Conservation (phyloP, 2,797 vertebrate species). For the Pseudochirops cupreus region DNA sequence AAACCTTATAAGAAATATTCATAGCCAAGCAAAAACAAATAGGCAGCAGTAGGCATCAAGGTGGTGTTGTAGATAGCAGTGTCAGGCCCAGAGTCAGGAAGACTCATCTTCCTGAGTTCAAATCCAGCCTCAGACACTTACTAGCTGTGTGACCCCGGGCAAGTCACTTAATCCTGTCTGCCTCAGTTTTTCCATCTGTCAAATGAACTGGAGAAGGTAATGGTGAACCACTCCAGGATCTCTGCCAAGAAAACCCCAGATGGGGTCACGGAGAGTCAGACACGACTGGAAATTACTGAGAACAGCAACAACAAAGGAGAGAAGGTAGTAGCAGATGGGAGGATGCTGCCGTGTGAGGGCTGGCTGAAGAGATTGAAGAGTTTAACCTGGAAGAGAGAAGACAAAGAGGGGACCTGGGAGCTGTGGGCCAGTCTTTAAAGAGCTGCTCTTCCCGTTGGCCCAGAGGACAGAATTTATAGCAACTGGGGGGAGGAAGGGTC, state of each 20-base stretch:
- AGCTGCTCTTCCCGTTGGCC: neutral
- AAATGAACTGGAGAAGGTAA: neutral
- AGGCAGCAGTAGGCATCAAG: neutral
- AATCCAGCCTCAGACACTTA: neutral
- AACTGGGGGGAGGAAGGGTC: neutral
- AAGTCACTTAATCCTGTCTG: neutral
- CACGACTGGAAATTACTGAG: neutral
- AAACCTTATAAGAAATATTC: neutral
- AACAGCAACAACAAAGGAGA: neutral
- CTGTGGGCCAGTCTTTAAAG: neutral
- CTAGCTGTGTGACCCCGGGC: neutral
- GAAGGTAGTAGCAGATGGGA: neutral
- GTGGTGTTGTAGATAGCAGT: neutral
- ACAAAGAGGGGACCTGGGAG: neutral
- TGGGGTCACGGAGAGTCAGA: neutral
- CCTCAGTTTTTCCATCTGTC: neutral
- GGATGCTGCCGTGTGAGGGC: neutral
- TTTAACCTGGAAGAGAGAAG: neutral
- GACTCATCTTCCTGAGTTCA: neutral
- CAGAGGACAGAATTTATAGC: neutral
- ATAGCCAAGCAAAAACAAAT: neutral
- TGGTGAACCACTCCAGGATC: neutral
- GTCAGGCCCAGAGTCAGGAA: neutral
- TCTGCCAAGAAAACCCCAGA: neutral
- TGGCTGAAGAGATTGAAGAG: neutral